Conservation (phyloP, 2,888 invertebrate species). For the Watsonalla cultraria region DNA sequence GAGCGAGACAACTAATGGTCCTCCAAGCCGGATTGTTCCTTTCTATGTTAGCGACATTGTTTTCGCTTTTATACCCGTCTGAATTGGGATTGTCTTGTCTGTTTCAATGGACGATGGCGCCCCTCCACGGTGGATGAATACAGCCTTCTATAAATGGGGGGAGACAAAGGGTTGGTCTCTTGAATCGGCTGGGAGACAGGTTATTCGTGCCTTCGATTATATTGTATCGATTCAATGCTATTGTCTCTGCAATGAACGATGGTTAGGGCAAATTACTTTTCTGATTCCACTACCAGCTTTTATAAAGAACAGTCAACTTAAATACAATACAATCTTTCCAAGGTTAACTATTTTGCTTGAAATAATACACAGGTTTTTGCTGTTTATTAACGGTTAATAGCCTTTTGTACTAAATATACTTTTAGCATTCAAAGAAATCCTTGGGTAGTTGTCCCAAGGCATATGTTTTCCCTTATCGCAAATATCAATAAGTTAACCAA, state of each 20-base stretch:
- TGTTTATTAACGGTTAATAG: too few species aligned
- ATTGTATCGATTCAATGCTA: conserved; percentile 74
- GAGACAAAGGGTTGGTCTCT: conserved; percentile 77
- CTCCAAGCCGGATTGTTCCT: conserved; percentile 76
- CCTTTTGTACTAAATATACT: too few species aligned
- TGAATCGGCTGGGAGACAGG: conserved; percentile 75
- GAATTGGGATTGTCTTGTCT: conserved; percentile 79
- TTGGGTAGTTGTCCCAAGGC: too few species aligned
- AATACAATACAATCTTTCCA: too few species aligned
- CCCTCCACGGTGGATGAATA: conserved; percentile 76
- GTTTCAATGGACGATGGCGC: conserved; percentile 73
- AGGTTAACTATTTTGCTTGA: too few species aligned
- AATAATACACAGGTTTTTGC: too few species aligned
- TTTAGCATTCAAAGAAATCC: too few species aligned
- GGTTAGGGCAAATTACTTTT: conserved; percentile 77
- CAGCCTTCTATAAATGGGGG: conserved; percentile 73
- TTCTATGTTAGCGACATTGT: conserved; percentile 79
- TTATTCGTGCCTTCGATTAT: conserved; percentile 73
- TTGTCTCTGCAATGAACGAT: conserved; percentile 71
- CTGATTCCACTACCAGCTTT: conserved; percentile 50
- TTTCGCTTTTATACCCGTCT: conserved; percentile 75
- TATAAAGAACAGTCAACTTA: too few species aligned
- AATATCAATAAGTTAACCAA: too few species aligned
- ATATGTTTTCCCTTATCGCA: too few species aligned
- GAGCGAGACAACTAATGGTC: conserved; percentile 65